A percentile compares a stretch with the other conserved stretches of the same genome.
phyloP scores from a whole-genome alignment of 2,888 invertebrate genomes.

The Spisula subtruncata region DNA sequence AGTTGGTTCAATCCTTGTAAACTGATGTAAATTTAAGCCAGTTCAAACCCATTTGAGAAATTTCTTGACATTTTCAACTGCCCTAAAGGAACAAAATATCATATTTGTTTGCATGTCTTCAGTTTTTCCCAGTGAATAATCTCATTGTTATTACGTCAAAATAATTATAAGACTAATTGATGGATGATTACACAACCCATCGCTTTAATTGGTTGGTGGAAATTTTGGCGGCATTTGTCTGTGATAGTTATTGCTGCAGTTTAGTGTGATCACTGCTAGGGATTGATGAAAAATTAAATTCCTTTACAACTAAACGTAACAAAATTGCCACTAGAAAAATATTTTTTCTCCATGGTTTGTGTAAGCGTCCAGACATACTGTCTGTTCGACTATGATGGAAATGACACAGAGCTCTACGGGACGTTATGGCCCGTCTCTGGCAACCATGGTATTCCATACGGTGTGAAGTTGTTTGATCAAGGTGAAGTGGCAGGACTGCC shows the following conservation, averaged over 20 bases:
- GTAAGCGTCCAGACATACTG: slow-evolving; percentile 32
- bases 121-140: neutral
- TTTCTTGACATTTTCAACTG: neutral
- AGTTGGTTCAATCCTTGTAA: too few species aligned
- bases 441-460: slow-evolving; percentile 38
- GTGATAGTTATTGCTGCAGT: neutral
- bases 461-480: slow-evolving; percentile 11
- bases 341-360: slow-evolving; percentile 11
- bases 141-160: slow-evolving; percentile 17
- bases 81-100: slow-evolving; percentile 3
- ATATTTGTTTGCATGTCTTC: neutral
- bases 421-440: slow-evolving; percentile 8
- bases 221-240: slow-evolving; percentile 23
- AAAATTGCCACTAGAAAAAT: slow-evolving; percentile 29
- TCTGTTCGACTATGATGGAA: slow-evolving; percentile 45
- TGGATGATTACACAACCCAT: neutral
- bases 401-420: slow-evolving; percentile 42
- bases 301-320: slow-evolving; percentile 30
- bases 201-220: slow-evolving; percentile 15
- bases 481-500: slow-evolving; percentile 14
- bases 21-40: too few species aligned
- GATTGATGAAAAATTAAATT: slow-evolving; percentile 32
- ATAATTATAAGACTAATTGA: slow-evolving; percentile 15
- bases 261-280: neutral
- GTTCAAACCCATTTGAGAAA: neutral